Conservation (phyloP, 2,888 invertebrate genomes). For the Endomychus coccineus region DNA sequence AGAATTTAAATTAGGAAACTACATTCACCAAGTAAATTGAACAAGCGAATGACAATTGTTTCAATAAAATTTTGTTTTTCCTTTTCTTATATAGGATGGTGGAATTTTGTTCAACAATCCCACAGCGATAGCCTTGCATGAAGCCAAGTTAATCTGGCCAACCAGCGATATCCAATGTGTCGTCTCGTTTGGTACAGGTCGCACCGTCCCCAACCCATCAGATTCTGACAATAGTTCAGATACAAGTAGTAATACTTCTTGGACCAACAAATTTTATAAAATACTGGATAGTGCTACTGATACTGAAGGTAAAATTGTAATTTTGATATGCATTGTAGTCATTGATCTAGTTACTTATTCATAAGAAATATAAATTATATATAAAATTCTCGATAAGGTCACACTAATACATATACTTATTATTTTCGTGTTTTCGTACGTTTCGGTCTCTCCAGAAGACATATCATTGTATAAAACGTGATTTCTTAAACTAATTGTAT, state of each 20-base stretch:
- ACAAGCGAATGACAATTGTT: background rate
- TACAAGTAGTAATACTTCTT: slow-evolving; percentile 45
- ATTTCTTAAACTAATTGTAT: no score
- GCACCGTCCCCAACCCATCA: slow-evolving; percentile 43
- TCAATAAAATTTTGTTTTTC: slow-evolving; percentile 3
- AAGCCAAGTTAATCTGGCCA: slow-evolving; percentile 76
- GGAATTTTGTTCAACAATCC: slow-evolving; percentile 84
- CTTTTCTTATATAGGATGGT: slow-evolving; percentile 53
- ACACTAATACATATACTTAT: no score
- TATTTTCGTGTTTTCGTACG: no score
- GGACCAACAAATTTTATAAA: slow-evolving; percentile 71
- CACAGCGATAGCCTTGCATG: slow-evolving; percentile 77
- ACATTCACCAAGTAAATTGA: slow-evolving; percentile 56
- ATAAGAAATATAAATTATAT: no score
- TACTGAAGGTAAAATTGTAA: slow-evolving; percentile 60
- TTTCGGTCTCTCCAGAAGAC: no score
- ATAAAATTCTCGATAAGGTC: no score
- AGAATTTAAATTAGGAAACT: slow-evolving; percentile 63
- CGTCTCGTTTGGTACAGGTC: slow-evolving; percentile 75
- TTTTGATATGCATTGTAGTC: no score
- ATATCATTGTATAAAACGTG: no score
- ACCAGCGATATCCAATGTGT: slow-evolving; percentile 64
- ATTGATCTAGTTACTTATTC: no score
- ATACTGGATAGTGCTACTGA: slow-evolving; percentile 80
- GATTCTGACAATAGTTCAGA: slow-evolving; percentile 29